Conservation (phyloP, 2,113 vertebrate species). For the Clarias gariepinus region DNA sequence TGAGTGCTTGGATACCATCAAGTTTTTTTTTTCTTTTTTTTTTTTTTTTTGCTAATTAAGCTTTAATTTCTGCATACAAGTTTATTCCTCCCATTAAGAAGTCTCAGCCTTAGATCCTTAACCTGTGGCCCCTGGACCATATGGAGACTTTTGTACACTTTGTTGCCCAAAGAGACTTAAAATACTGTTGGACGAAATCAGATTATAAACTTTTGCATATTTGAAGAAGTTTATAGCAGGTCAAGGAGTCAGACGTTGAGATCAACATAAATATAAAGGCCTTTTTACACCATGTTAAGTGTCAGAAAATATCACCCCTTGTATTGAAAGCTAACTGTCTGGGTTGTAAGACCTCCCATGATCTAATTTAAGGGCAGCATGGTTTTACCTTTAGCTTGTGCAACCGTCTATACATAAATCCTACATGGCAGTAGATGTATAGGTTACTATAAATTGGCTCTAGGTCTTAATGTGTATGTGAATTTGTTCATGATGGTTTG, state of each 20-base stretch:
- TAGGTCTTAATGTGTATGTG: background rate
- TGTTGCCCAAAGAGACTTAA: background rate
- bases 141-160: background rate
- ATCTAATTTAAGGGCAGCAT: too few relatives aligned
- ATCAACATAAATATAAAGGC: background rate
- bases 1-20: too few relatives aligned
- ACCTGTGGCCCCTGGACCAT: background rate
- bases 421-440: background rate
- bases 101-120: background rate
- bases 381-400: too few relatives aligned
- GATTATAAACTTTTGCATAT: background rate
- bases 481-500: background rate
- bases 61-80: background rate
- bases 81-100: background rate
- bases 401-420: too few relatives aligned
- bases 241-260: background rate
- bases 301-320: background rate
- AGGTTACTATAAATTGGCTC: background rate
- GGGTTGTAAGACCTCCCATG: background rate
- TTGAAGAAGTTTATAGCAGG: background rate
- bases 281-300: background rate
- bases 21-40: too few relatives aligned
- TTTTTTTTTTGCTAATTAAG: too few relatives aligned
- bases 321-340: background rate
- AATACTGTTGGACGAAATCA: background rate